Evolutionary conservation across 2,113 vertebrate species (phyloP), one percentile per base, ranked within the genome.

Genomic region (Otolemur garnettii): DNA sequence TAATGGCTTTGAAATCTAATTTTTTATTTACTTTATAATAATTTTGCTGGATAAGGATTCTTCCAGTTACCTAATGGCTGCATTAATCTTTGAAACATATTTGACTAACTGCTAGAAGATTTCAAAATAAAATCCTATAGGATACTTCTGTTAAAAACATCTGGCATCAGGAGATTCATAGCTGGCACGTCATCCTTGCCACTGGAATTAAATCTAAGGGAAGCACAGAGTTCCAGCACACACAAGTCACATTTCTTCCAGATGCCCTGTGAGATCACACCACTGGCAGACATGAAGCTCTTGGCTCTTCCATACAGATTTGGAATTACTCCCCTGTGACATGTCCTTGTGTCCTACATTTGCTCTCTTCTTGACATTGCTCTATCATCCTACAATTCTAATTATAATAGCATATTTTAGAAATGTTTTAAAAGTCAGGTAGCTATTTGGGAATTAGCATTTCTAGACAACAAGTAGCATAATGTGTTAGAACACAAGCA

Each of bases 11-110:
- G 33, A 33, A 91, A 93, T 90, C n/a, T 81, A 82, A 62, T 89
- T 90, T 95, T 92, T 69, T 84, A 95, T 81, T 95, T 10, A 80
- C 33, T 87, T 90, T 81, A 62, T 45, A 92, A 71, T 64, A 81
- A 69, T 92, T 85, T 91, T 94, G 24, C 68, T 72, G 21, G 4
- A 72, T 68, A 90, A 92, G n/a, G 22, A 81, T 33, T 60, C 50
- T 86, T 92, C 14, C 68, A 53, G 17, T 84, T 87, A 80, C 17
- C 81, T 93, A 84, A 78, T 50, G 59, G 45, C 7, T 28, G 11
- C 35, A 30, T 78, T 80, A 59, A 81, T 68, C 33, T 91, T 77
- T 74, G 28, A 55, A 80, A 85, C 22, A 55, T 64, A 80, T 68
- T 92, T 95, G 71, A 92, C 62, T 35, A 78, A 87, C 55, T 78